phyloP scores from a whole-genome alignment of 1,140 invertebrate species.

The Euglossa dilemma region DNA sequence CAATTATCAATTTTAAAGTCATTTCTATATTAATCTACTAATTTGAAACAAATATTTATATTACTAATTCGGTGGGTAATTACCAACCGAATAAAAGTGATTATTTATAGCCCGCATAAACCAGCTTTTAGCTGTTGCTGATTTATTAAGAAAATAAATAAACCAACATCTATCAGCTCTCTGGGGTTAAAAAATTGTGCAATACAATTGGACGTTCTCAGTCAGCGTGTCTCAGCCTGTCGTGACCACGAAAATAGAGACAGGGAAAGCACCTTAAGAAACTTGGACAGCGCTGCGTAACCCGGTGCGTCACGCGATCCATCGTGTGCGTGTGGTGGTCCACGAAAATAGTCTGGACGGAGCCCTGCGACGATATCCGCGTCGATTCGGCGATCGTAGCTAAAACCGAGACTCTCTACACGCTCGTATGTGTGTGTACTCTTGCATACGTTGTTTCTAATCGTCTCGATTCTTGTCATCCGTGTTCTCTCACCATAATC shows the following conservation, averaged over 20 bases:
- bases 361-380: not conserved
- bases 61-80: too few relatives aligned
- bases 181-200: too few relatives aligned
- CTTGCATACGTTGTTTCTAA: conserved; percentile 44
- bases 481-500: conserved; percentile 34
- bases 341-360: not conserved
- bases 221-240: not conserved
- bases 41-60: too few relatives aligned
- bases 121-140: too few relatives aligned
- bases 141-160: too few relatives aligned
- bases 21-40: too few relatives aligned
- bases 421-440: conserved; percentile 51
- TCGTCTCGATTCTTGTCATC: conserved; percentile 26
- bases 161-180: too few relatives aligned
- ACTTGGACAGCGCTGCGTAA: not conserved
- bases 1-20: too few relatives aligned
- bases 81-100: too few relatives aligned
- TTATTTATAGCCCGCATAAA: too few relatives aligned
- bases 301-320: not conserved
- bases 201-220: too few relatives aligned
- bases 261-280: not conserved
- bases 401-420: conserved; percentile 60
- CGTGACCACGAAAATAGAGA: not conserved
- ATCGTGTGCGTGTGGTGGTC: not conserved
- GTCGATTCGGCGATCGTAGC: conserved; percentile 58